These are phyloP conservation scores for Lysandra coridon DNA, from an alignment of 2,888 invertebrate species.

Conservation along the genomic window DNA sequence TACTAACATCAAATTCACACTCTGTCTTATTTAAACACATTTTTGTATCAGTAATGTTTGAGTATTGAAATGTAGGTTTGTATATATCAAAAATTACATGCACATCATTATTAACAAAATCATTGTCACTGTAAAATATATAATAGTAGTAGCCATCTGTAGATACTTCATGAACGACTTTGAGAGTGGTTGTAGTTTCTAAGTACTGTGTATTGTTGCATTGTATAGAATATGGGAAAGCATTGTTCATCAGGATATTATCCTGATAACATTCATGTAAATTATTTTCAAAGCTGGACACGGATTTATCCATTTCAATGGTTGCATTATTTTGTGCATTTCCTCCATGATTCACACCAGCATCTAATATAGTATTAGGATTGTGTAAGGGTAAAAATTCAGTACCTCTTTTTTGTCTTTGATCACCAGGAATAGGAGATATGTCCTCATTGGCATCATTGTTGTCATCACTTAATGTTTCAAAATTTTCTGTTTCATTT, in stretches of 20 bases:
- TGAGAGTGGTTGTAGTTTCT: conserved; percentile 82
- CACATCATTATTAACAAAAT: conserved; percentile 88
- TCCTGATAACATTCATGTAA: conserved; percentile 88
- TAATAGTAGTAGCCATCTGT: conserved; percentile 93
- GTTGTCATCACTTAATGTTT: conserved; percentile 30
- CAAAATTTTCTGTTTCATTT: conserved; percentile 38
- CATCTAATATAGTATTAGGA: conserved; percentile 82
- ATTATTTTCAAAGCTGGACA: conserved; percentile 91
- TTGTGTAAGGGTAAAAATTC: conserved; percentile 59
- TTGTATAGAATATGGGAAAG: conserved; percentile 84
- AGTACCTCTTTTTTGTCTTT: conserved; percentile 56
- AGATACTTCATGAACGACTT: conserved; percentile 85
- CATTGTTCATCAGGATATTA: conserved; percentile 85
- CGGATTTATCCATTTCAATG: conserved; percentile 81
- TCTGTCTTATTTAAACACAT: conserved; percentile 88
- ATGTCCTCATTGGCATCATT: conserved; percentile 34
- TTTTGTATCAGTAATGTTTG: conserved; percentile 83
- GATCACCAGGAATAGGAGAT: conserved; percentile 35
- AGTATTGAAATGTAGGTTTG: conserved; percentile 90
- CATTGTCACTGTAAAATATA: conserved; percentile 93
- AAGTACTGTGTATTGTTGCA: conserved; percentile 86
- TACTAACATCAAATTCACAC: conserved; percentile 86
- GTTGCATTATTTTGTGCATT: conserved; percentile 82
- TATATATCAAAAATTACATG: conserved; percentile 92
- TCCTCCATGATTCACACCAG: conserved; percentile 88